Evolutionary conservation across 1,140 invertebrate species (phyloP), one percentile per base, ranked within the genome.

Genomic region (Phymorhynchus buccinoides): DNA sequence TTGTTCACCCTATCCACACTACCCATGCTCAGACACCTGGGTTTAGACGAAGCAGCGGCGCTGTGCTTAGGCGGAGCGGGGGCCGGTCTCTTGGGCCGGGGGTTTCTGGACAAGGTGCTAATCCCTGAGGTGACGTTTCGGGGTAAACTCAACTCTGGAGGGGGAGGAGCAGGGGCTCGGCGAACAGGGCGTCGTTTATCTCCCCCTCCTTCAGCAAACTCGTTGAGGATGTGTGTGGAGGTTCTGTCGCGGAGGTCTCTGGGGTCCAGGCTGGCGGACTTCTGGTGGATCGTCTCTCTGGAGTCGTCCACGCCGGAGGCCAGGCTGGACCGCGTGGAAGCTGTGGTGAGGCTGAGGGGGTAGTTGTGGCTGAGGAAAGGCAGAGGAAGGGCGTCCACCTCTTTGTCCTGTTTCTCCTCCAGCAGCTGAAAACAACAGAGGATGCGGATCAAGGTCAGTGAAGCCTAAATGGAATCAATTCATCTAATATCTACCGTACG

Each of bases 101-200:
- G 66, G 41, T 83, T 83, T 32, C 81, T 71, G 62, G 81, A 83
- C 37, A 83, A 22, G 3, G 81, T 83, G 16, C 62, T 62, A 3
- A 3, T 56, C 62, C 44, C 32, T 9, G 81, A 71, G 37, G 32
- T n/a, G 7, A 37, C 80, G 30, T 37, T 16, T 32, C 35, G 44
- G 9, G 12, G 42, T 7, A 30, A 4, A 22, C 12, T 68, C 37
- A 32, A 37, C 16, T 37, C 80, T 4, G n/a, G 37, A 18, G 9
- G 22, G 41, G 81, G 81, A 3, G 81, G 81, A 12, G 68, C 30
- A n/a, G 81, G 81, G 12, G 81, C 81, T 44, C 30, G 27, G 37
- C 81, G 62, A 2, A 37, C 66, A 18, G 81, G 81, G 9, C 66
- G 35, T 37, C 62, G 81, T n/a, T 73, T 83, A 1, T 56, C 66